phyloP scores from a whole-genome alignment of 1,140 invertebrate species.

The Paraescarpia echinospica region DNA sequence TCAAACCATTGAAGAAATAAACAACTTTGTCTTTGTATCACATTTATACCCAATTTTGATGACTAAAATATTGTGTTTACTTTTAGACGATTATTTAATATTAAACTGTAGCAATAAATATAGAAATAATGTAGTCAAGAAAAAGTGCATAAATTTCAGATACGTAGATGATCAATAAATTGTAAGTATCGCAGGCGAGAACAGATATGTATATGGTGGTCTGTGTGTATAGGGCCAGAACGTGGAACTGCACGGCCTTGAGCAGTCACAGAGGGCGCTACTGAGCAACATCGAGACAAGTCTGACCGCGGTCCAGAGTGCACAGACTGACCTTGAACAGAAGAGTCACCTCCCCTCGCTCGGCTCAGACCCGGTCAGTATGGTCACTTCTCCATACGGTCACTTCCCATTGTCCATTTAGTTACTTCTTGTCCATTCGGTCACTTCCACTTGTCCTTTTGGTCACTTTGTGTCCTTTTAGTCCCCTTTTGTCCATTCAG shows the following conservation, averaged over 20 bases:
- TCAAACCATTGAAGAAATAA: too few relatives aligned
- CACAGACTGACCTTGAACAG: conserved; percentile 77
- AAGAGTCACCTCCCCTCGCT: conserved; percentile 75
- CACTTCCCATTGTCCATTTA: too few relatives aligned
- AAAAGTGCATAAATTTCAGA: not conserved
- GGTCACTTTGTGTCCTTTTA: too few relatives aligned
- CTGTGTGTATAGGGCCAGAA: conserved; percentile 71
- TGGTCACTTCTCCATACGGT: not conserved
- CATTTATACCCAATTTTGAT: too few relatives aligned
- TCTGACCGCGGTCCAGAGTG: conserved; percentile 75
- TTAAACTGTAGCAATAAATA: not conserved
- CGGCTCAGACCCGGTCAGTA: conserved; percentile 57
- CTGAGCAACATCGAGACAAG: conserved; percentile 85
- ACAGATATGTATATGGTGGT: not conserved
- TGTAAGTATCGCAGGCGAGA: not conserved
- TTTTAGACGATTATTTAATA: too few relatives aligned
- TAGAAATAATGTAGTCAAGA: too few relatives aligned
- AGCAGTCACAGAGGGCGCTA: conserved; percentile 88
- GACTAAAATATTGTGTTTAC: too few relatives aligned
- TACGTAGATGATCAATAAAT: not conserved
- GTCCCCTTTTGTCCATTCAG: too few relatives aligned
- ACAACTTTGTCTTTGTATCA: too few relatives aligned
- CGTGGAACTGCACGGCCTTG: conserved; percentile 75
- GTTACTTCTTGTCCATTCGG: too few relatives aligned
- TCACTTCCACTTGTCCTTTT: too few relatives aligned